Conservation (phyloP, 2,113 vertebrate genomes). For the Oenanthe oenanthe region DNA sequence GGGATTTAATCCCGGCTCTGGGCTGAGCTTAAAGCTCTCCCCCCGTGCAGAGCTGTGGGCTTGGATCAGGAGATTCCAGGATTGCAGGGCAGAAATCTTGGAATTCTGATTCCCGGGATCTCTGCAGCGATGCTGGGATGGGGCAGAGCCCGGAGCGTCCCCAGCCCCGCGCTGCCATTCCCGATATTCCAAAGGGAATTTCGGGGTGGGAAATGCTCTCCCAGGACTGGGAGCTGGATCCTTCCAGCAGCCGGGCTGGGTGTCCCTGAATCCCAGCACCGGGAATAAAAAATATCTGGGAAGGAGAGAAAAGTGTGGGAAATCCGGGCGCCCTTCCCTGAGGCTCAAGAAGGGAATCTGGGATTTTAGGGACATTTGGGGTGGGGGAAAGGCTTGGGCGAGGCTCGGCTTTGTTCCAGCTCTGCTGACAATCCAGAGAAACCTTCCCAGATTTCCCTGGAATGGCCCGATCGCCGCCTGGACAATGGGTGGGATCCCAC, state of each 20-base stretch:
- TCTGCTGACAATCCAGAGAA: neutral
- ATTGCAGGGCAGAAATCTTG: neutral
- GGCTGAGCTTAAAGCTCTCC: neutral
- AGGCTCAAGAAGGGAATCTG: too few relatives aligned
- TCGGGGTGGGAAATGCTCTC: neutral
- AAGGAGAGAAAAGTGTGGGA: neutral
- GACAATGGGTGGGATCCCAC: fast-evolving
- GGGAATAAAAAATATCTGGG: neutral
- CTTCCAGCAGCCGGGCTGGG: fast-evolving
- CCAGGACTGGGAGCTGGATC: neutral
- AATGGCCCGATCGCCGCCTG: neutral
- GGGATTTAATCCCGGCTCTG: neutral
- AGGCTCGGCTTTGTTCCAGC: neutral
- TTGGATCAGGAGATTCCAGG: neutral
- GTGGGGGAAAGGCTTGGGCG: fast-evolving
- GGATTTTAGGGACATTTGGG: neutral
- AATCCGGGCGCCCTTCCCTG: fast-evolving
- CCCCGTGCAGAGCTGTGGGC: neutral
- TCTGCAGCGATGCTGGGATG: neutral
- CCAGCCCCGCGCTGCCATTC: neutral
- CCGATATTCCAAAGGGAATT: fast-evolving
- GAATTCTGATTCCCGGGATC: neutral
- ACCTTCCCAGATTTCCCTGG: neutral
- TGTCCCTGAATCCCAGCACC: neutral
- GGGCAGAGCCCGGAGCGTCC: fast-evolving